Evolutionary conservation across 2,797 vertebrate genomes (phyloP), one percentile per base, ranked within the genome.

Genomic region (Lateolabrax maculatus): DNA sequence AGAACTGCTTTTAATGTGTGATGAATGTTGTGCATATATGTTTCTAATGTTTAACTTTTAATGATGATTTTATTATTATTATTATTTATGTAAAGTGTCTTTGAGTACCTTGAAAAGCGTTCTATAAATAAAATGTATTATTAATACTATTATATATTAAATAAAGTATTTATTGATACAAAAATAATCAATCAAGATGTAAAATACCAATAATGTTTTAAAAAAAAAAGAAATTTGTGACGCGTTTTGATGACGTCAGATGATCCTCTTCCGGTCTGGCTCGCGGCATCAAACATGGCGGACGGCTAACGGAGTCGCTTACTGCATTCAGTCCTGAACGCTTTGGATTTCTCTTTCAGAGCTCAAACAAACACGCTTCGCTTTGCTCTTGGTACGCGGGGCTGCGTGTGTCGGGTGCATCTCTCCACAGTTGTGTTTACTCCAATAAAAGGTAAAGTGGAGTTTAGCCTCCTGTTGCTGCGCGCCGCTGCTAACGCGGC

Each of bases 221-320:
- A 18, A 3, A 27, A 1, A 58, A 58, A 60, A 21, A 39, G 0
- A 25, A 39, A 8, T 19, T 34, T 10, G n/a, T n/a, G n/a, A n/a
- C n/a, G n/a, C 4, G 23, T 71, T 73, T 79, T 77, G 36, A 81
- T 86, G 63, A 85, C 69, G 57, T 77, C 52, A 75, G 0, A 15
- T 7, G 5, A 34, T 4, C 25, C 9, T 23, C 36, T 89, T 92
- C 89, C 84, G 82, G 31, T 80, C 29, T 37, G 11, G 57, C 72
- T 73, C 55, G 81, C 87, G 65, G 87, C 84, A 71, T 89, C 87
- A 92, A 94, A 89, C 86, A 89, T 86, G 85, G 84, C 86, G 82
- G 16, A 48, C 3, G 84, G 90, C 79, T 68, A 92, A 11, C 60
- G 23, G 0, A 77, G 27, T 58, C 3, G 3, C 19, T 31, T 29